Base-by-base conservation (phyloP, 2,888 invertebrate genomes). In the Allolobophora icterica region DNA sequence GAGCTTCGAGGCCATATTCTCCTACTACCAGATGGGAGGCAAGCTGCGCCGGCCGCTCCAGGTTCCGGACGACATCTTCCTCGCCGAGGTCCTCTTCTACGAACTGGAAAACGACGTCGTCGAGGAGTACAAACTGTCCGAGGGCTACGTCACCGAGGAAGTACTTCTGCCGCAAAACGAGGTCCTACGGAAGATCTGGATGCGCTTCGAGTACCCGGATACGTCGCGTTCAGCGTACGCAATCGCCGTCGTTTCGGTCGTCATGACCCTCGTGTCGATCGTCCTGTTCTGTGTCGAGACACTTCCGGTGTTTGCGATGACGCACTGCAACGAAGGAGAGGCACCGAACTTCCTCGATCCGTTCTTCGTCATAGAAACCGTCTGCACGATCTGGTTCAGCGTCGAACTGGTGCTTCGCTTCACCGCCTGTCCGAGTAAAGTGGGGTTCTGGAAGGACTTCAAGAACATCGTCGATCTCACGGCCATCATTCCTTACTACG, bases 341-440 rank as follows among this genome's bases (percentile, higher is more conserved):
- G 93, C 93, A 8, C 94, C 94, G 21, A 94, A 94, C 91, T 95
- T 94, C 92, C 92, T 92, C 11, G 95, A 95, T 87, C 94, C 95
- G 15, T 96, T 96, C 94, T 96, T 96, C 93, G 94, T 96, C 92
- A 94, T 96, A 45, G 96, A 96, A 93, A 94, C 95, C 24, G 92
- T 95, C 58, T 96, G 96, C 94, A 96, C 96, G 71, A 93, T 95
- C 19, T 96, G 96, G 95, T 96, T 96, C 93, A 96, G 96, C 8
- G 92, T 96, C 83, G 96, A 96, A 94, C 94, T 96, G 11, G 91
- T 95, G 35, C 93, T 96, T 11, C 95, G 96, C 30, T 95, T 96
- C 91, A 93, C 95, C 89, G 94, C 95, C 33, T 96, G 96, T 92
- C 96, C 96, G 8, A 94, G 94, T 92, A 96, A 96, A 93, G 92